Conservation (phyloP, 2,888 invertebrate species). For the Aspidiotus rigidus region DNA sequence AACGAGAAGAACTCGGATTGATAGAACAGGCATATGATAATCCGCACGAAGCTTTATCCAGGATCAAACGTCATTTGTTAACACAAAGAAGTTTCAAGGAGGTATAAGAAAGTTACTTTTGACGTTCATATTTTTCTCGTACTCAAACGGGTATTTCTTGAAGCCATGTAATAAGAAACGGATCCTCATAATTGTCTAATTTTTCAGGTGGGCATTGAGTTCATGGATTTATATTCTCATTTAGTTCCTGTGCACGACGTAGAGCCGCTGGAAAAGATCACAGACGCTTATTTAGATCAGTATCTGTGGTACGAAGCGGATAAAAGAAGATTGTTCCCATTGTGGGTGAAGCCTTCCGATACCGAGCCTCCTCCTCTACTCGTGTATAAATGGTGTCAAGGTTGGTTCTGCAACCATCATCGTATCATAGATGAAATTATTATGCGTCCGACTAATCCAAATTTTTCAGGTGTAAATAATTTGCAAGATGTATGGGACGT, state of each 20-base stretch:
- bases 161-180: constrained; percentile 27
- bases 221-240: constrained; percentile 99
- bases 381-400: constrained; percentile 99
- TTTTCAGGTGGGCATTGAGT: constrained; percentile 86
- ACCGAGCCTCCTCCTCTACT: constrained; percentile 88
- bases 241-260: constrained; percentile 98
- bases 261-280: constrained; percentile 97
- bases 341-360: constrained; percentile 99
- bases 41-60: constrained; percentile 96
- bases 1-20: constrained; percentile 93
- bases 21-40: constrained; percentile 99
- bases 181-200: constrained; percentile 32
- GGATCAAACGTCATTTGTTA: constrained; percentile 96
- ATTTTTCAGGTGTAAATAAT: constrained; percentile 76
- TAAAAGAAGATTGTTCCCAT: constrained; percentile 89
- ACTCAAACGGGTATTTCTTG: not conserved
- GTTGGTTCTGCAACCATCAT: constrained; percentile 44
- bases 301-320: constrained; percentile 99
- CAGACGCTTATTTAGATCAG: constrained; percentile 98
- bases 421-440: not conserved
- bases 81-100: constrained; percentile 98
- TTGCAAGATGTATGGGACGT: constrained; percentile 98
- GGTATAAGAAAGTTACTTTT: constrained; percentile 46
- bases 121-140: no score
- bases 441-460: not conserved